Evolutionary conservation across 1,140 invertebrate genomes (phyloP).

Genomic region (Melanaphis sacchari): DNA sequence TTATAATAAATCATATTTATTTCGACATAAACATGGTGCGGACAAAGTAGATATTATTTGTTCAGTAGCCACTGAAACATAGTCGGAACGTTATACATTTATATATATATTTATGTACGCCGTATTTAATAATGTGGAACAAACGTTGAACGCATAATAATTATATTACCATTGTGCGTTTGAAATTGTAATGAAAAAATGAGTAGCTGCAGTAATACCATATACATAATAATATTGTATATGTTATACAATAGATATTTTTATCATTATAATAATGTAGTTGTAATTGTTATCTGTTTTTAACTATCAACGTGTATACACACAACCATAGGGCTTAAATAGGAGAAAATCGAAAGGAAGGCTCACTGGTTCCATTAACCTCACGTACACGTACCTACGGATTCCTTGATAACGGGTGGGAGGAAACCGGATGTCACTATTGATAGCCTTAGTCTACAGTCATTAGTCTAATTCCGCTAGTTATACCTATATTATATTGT

Average conservation of each 20-base stretch:
- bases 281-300: constrained; percentile 15
- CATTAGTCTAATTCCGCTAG: constrained; percentile 9
- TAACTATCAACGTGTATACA: not conserved
- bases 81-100: not conserved
- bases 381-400: not conserved
- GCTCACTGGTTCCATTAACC: constrained; percentile 1
- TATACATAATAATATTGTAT: not conserved
- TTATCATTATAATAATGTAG: constrained; percentile 16
- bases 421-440: constrained; percentile 5
- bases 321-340: not conserved
- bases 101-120: no score
- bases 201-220: not conserved
- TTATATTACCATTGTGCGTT: not conserved
- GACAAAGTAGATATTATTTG: not conserved
- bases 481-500: not conserved
- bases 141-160: constrained; percentile 16
- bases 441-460: not conserved
- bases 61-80: not conserved
- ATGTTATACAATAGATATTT: not conserved
- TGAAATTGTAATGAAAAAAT: constrained; percentile 7
- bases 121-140: not conserved
- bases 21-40: not conserved
- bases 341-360: constrained; percentile 12
- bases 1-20: constrained; percentile 18
- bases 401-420: not conserved